These are phyloP conservation scores for Drosophila sucinea DNA, from an alignment of 1,140 invertebrate species.

Conservation along the genomic window DNA sequence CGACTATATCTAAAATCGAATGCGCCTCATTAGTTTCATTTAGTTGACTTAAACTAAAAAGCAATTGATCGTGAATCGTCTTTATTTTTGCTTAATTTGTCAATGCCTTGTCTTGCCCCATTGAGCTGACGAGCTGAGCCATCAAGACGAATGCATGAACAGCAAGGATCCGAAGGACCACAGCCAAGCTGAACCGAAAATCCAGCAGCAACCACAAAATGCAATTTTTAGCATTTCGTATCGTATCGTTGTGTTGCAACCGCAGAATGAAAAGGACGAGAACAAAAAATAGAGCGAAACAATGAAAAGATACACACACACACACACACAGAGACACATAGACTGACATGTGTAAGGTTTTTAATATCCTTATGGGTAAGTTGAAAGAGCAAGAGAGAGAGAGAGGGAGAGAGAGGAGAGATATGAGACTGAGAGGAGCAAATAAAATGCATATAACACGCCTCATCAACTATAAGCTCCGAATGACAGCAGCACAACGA, in stretches of 20 bases:
- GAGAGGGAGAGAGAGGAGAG: background rate
- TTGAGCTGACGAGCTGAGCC: too few species aligned
- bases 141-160: too few species aligned
- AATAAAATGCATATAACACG: slow-evolving; percentile 79
- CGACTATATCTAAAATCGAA: background rate
- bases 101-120: background rate
- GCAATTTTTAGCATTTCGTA: slow-evolving; percentile 72
- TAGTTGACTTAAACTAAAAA: background rate
- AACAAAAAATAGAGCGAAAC: slow-evolving; percentile 3
- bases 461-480: slow-evolving; percentile 75
- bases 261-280: slow-evolving; percentile 32
- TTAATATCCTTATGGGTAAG: slow-evolving; percentile 40
- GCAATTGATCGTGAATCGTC: background rate
- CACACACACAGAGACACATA: slow-evolving; percentile 10
- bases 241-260: slow-evolving; percentile 57
- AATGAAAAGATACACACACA: slow-evolving; percentile 25
- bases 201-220: slow-evolving; percentile 64
- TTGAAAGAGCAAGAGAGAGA: slow-evolving; percentile 34
- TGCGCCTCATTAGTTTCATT: background rate
- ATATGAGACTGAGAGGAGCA: slow-evolving; percentile 23
- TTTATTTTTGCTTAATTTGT: slow-evolving; percentile 1
- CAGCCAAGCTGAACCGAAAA: slow-evolving; percentile 39
- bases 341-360: slow-evolving; percentile 32
- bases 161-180: background rate
- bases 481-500: slow-evolving; percentile 67